phyloP scores from a whole-genome alignment of 2,888 invertebrate genomes.

The Ophioninae sp. region DNA sequence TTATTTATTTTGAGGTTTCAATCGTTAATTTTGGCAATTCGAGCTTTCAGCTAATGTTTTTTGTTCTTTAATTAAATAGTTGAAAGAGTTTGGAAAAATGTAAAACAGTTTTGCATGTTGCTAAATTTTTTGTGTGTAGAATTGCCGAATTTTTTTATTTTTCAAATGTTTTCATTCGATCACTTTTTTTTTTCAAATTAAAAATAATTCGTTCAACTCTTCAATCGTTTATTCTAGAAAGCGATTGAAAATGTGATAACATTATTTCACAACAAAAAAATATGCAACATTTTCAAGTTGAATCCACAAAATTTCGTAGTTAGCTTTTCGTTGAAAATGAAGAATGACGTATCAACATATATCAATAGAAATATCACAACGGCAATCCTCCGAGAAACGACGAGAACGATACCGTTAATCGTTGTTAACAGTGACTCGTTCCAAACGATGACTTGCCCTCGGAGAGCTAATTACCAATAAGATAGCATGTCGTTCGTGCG shows the following conservation, averaged over 20 bases:
- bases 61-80: constrained; percentile 40
- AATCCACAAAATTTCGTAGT: too few relatives aligned
- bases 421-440: constrained; percentile 70
- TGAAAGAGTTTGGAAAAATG: too few relatives aligned
- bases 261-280: too few relatives aligned
- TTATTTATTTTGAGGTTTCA: too few relatives aligned
- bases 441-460: constrained; percentile 76
- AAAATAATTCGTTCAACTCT: too few relatives aligned
- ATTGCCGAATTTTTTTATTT: too few relatives aligned
- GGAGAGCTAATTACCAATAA: constrained; percentile 75
- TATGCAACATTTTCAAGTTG: too few relatives aligned
- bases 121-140: constrained; percentile 33
- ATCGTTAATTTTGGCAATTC: not conserved
- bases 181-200: too few relatives aligned
- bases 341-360: not conserved
- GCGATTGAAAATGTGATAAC: too few relatives aligned
- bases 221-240: too few relatives aligned
- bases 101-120: constrained; percentile 11
- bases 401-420: constrained; percentile 73
- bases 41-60: not conserved
- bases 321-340: too few relatives aligned
- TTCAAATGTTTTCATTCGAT: too few relatives aligned
- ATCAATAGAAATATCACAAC: constrained; percentile 21
- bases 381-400: constrained; percentile 62
- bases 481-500: constrained; percentile 79